Evolutionary conservation across 2,113 vertebrate genomes (phyloP).

Genomic region (Neotoma lepida): DNA sequence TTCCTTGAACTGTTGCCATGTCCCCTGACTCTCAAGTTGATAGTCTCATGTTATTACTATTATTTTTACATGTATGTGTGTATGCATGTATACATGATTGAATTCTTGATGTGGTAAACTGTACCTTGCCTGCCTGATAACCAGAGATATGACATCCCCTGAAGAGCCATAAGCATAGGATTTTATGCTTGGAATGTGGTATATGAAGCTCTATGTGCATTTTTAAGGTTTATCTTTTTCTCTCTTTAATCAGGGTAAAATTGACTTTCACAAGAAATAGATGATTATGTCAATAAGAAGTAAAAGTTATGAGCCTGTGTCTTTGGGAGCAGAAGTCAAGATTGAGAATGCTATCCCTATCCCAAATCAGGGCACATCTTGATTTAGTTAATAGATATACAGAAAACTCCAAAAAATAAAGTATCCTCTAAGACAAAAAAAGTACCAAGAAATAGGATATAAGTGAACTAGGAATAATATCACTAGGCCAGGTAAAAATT

Average conservation of each 20-base stretch:
- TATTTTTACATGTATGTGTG: no score
- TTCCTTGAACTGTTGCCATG: no score
- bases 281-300: background rate
- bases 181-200: background rate
- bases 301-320: background rate
- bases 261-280: background rate
- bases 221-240: background rate
- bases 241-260: background rate
- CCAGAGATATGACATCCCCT: no score
- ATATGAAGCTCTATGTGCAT: background rate
- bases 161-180: no score
- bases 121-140: no score
- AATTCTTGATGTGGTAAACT: no score
- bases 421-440: constrained; percentile 23
- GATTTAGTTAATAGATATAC: background rate
- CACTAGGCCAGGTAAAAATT: background rate
- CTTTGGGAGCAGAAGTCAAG: background rate
- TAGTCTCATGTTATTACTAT: no score
- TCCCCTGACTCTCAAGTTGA: no score
- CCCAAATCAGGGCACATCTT: background rate
- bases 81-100: no score
- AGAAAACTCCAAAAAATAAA: background rate
- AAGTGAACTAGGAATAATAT: constrained; percentile 57
- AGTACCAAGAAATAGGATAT: background rate
- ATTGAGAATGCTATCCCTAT: background rate